Conservation (phyloP, 2,888 invertebrate genomes). For the Automeris io region DNA sequence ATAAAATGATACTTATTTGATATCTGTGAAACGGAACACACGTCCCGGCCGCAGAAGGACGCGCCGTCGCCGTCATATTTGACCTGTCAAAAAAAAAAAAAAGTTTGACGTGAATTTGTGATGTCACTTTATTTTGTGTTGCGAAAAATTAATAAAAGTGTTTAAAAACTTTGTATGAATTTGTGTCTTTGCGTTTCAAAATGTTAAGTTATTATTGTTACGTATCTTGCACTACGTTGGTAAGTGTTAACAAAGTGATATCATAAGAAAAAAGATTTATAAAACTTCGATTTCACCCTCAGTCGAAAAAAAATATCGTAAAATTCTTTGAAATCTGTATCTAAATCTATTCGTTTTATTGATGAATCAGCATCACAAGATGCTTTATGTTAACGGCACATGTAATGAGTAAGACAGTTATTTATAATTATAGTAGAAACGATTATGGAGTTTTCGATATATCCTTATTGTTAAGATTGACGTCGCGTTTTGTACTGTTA, state of each 20-base stretch:
- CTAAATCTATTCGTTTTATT: constrained; percentile 13
- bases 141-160: constrained; percentile 36
- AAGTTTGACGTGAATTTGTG: constrained; percentile 62
- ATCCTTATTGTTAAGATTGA: constrained; percentile 2
- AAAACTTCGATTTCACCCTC: not conserved
- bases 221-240: not conserved
- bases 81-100: constrained; percentile 40
- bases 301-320: not conserved
- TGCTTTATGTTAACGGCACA: constrained; percentile 13
- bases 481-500: not conserved
- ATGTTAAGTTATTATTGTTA: not conserved
- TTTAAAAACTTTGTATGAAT: constrained; percentile 13
- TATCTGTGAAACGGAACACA: constrained; percentile 62
- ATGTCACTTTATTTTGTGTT: constrained; percentile 32
- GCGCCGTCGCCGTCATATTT: constrained; percentile 13
- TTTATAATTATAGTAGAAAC: constrained; percentile 14
- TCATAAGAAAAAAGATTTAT: not conserved
- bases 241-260: not conserved
- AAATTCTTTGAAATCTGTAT: not conserved
- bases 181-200: not conserved
- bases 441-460: constrained; percentile 1
- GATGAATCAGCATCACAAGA: constrained; percentile 27
- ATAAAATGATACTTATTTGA: not conserved
- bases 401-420: constrained; percentile 27
- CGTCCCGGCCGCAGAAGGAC: constrained; percentile 44